Conservation (phyloP, 2,113 vertebrate species). For the Callocephalon fimbriatum region DNA sequence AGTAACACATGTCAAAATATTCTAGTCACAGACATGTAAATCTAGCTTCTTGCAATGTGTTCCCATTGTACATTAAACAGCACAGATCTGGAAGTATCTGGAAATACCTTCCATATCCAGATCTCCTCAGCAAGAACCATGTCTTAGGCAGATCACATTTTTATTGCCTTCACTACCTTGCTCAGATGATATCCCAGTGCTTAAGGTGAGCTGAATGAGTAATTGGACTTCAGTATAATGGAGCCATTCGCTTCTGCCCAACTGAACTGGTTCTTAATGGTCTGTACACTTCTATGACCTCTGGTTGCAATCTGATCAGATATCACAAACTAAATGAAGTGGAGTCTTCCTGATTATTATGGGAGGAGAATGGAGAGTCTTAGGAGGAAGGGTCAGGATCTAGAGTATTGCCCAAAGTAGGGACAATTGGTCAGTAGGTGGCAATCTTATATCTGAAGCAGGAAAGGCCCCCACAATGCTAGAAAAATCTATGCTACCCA, state of each 20-base stretch:
- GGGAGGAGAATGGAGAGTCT: background rate
- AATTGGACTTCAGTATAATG: slow-evolving; percentile 38
- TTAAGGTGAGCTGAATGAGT: slow-evolving; percentile 12
- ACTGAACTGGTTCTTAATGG: slow-evolving; percentile 57
- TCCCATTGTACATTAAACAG: background rate
- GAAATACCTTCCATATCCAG: slow-evolving; percentile 62
- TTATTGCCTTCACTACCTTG: slow-evolving; percentile 49
- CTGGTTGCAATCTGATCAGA: slow-evolving; percentile 40
- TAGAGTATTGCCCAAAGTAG: background rate
- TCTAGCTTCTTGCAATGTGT: background rate
- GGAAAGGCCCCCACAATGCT: background rate
- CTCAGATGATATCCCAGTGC: background rate
- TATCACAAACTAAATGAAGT: background rate
- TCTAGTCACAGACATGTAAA: background rate
- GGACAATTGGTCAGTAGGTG: background rate
- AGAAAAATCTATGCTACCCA: background rate
- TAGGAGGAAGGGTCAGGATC: background rate
- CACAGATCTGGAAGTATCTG: slow-evolving; percentile 51
- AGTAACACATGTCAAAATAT: background rate
- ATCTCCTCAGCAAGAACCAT: slow-evolving; percentile 51
- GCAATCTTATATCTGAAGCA: slow-evolving; percentile 34
- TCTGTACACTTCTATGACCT: slow-evolving; percentile 38
- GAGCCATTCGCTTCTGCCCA: slow-evolving; percentile 35
- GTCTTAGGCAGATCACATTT: slow-evolving; percentile 12
- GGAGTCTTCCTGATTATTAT: background rate